These are phyloP conservation scores for Bagarius yarrelli DNA, from an alignment of 2,113 vertebrate genomes.

Conservation along the genomic window DNA sequence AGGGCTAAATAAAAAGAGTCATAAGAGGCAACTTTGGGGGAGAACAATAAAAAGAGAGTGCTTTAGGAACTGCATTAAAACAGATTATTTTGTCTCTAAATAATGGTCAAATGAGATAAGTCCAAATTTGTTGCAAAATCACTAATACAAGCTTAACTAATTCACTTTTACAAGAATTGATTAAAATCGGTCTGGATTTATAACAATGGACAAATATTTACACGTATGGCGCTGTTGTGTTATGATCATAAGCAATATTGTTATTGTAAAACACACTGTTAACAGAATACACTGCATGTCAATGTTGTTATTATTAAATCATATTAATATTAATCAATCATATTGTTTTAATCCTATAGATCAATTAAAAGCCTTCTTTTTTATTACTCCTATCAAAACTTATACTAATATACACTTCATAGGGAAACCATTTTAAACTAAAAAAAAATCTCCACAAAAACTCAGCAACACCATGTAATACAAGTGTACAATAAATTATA, in stretches of 20 bases:
- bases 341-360: not conserved
- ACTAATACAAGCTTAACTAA: not conserved
- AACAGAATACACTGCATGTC: not conserved
- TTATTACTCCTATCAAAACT: not conserved
- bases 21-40: not conserved
- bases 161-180: too few species aligned
- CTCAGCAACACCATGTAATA: too few species aligned
- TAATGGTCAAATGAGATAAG: not conserved
- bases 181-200: not conserved
- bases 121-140: not conserved
- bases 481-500: too few species aligned
- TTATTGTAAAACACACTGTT: not conserved
- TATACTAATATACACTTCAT: not conserved
- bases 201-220: too few species aligned
- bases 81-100: not conserved
- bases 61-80: not conserved
- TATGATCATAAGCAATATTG: too few species aligned
- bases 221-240: too few species aligned
- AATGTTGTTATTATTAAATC: not conserved
- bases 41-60: not conserved
- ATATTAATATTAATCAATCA: too few species aligned
- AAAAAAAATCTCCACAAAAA: too few species aligned
- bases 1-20: not conserved
- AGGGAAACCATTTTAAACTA: too few species aligned
- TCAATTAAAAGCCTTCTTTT: not conserved